These are phyloP conservation scores for Parazoanthus swiftii DNA, from an alignment of 92 coral and sea anemone genomes.

Conservation along the genomic window DNA sequence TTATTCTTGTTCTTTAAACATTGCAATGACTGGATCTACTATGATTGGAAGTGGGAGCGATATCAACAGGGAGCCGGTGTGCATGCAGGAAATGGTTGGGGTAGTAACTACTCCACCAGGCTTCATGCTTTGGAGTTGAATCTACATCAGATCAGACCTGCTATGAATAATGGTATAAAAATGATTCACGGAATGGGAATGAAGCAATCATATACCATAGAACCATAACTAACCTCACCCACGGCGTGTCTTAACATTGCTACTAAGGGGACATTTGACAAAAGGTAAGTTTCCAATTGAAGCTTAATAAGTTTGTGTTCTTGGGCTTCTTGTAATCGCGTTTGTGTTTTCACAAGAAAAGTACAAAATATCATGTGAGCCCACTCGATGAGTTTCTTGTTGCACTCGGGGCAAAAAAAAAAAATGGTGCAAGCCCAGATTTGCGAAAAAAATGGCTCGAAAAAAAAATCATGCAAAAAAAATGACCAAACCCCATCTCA, in stretches of 20 bases:
- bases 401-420: slow-evolving; percentile 10
- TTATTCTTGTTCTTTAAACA: too few relatives aligned
- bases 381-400: slow-evolving; percentile 29
- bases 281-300: slow-evolving; percentile 21
- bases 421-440: slow-evolving; percentile 12
- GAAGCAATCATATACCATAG: slow-evolving; percentile 15
- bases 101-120: slow-evolving; percentile 49
- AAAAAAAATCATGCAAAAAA: slow-evolving; percentile 14
- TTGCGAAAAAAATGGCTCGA: slow-evolving; percentile 23
- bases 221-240: slow-evolving; percentile 13
- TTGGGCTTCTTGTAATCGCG: slow-evolving; percentile 23
- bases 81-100: too few relatives aligned
- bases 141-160: slow-evolving; percentile 32
- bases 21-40: too few relatives aligned
- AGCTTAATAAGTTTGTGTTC: slow-evolving; percentile 1
- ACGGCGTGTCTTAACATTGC: slow-evolving; percentile 25
- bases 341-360: slow-evolving; percentile 17
- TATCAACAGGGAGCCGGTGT: too few relatives aligned
- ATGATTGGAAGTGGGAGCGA: too few relatives aligned
- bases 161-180: not conserved
- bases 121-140: slow-evolving; percentile 51
- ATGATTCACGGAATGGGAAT: not conserved
- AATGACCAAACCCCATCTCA: not conserved
- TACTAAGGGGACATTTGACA: slow-evolving; percentile 5
- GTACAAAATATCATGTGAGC: slow-evolving; percentile 19